phyloP scores from a whole-genome alignment of 2,797 vertebrate genomes.

The Cottoperca gobio region DNA sequence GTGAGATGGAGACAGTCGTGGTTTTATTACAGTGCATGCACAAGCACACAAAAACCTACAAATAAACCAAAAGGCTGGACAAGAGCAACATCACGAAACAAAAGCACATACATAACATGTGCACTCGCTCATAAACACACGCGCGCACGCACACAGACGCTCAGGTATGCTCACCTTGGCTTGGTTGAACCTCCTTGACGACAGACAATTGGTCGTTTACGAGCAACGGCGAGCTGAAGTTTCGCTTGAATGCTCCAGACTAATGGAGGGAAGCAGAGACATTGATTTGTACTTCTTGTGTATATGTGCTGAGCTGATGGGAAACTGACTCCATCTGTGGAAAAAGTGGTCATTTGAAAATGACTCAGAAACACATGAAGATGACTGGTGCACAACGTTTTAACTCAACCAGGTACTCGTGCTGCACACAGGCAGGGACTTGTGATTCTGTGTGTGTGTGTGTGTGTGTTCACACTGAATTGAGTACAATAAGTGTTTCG shows the following conservation, averaged over 20 bases:
- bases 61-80: slow-evolving; percentile 51
- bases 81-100: slow-evolving; percentile 58
- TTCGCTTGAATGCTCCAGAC: slow-evolving; percentile 91
- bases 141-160: slow-evolving; percentile 7
- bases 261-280: slow-evolving; percentile 69
- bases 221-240: slow-evolving; percentile 93
- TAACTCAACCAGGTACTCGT: too few species aligned
- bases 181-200: slow-evolving; percentile 85
- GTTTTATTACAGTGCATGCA: slow-evolving; percentile 56
- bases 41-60: slow-evolving; percentile 51
- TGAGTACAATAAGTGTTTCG: slow-evolving; percentile 60
- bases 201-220: slow-evolving; percentile 86
- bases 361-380: slow-evolving; percentile 27
- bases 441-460: slow-evolving; percentile 26
- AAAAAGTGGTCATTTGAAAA: slow-evolving; percentile 38
- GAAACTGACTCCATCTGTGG: slow-evolving; percentile 1
- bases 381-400: neutral
- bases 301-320: neutral
- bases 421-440: slow-evolving; percentile 9
- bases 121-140: slow-evolving; percentile 28
- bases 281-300: slow-evolving; percentile 42
- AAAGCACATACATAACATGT: slow-evolving; percentile 52
- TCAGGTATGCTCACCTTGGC: slow-evolving; percentile 83
- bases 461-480: slow-evolving; percentile 65
- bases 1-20: slow-evolving; percentile 66